phyloP scores from a whole-genome alignment of 1,140 invertebrate genomes.

The Caenorhabditis remanei region DNA sequence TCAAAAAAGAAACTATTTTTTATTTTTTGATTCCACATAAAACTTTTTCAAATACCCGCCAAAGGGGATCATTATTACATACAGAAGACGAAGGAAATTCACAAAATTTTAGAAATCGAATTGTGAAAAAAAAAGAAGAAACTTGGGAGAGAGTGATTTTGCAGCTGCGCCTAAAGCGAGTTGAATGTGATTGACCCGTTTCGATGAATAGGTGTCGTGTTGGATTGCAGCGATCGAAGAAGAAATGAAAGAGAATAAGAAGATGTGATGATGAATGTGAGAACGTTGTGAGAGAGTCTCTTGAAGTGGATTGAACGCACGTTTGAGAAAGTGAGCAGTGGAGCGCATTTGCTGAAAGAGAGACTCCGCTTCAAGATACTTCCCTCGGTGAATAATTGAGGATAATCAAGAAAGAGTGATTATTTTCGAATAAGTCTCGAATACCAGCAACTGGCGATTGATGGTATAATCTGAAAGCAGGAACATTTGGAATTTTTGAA shows the following conservation, averaged over 20 bases:
- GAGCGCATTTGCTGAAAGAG: not conserved
- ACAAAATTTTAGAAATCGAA: not conserved
- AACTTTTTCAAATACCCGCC: conserved; percentile 43
- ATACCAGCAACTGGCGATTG: conserved; percentile 72
- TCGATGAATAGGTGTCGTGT: conserved; percentile 43
- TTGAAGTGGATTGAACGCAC: not conserved
- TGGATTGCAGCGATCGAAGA: conserved; percentile 53
- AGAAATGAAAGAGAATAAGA: conserved; percentile 20
- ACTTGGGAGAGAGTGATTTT: not conserved
- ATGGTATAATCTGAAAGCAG: conserved; percentile 74
- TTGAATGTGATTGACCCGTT: conserved; percentile 48
- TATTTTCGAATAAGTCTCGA: conserved; percentile 75
- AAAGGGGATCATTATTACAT: conserved; percentile 40
- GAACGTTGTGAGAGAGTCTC: not conserved
- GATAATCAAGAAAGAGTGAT: conserved; percentile 46
- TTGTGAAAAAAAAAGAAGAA: not conserved
- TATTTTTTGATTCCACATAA: conserved; percentile 22
- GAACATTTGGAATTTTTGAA: too few species aligned
- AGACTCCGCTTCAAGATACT: conserved; percentile 5
- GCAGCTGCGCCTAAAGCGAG: conserved; percentile 54
- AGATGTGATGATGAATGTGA: not conserved
- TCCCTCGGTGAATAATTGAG: not conserved
- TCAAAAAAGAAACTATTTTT: not conserved
- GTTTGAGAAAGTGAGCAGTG: not conserved
- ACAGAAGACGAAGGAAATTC: not conserved